Base-by-base conservation (phyloP, 2,888 invertebrate genomes). In the Caradrina kadenii region DNA sequence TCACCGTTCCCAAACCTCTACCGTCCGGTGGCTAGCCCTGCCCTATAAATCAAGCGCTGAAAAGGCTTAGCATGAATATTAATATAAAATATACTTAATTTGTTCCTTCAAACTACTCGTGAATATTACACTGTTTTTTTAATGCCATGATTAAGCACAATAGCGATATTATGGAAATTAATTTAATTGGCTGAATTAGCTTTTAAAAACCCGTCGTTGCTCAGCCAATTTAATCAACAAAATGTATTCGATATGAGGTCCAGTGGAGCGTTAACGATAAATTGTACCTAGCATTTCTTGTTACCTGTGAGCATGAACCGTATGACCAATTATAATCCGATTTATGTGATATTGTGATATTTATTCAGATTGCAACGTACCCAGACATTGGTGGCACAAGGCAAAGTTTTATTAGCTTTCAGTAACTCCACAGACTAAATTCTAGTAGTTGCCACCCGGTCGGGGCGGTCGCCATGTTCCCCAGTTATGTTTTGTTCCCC, bases 371-470 rank as follows among this genome's bases (percentile, higher is more conserved):
- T 76, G 76, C 73, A 69, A 73, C 66, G 66, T 69, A 73, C 76
- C 76, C 77, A 69, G 68, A 76, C 81, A 86, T 85, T 69, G 71
- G 82, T 70, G 63, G 68, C 60, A 72, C 67, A 75, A 59, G 87
- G 72, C 80, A 86, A 91, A 91, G 90, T 91, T 91, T 89, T 91
- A 91, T 91, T 90, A 90, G 86, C 81, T 88, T 90, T 84, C 76
- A 69, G 70, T 69, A 86, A 88, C 86, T 87, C 69, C 61, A 56
- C 80, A 74, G 80, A 79, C 84, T 85, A 83, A 86, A 87, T 82
- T 85, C 76, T 70, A 77, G 79, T 85, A 82, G 82, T 84, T 82
- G 73, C 79, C 70, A 72, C 72, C 60, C 72, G 63, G 70, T 63
- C 55, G 74, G 69, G 65, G 45, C 68, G 63, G 70, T 66, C 59